Conservation (phyloP, 2,113 vertebrate genomes). For the Gallinago jamesoni region DNA sequence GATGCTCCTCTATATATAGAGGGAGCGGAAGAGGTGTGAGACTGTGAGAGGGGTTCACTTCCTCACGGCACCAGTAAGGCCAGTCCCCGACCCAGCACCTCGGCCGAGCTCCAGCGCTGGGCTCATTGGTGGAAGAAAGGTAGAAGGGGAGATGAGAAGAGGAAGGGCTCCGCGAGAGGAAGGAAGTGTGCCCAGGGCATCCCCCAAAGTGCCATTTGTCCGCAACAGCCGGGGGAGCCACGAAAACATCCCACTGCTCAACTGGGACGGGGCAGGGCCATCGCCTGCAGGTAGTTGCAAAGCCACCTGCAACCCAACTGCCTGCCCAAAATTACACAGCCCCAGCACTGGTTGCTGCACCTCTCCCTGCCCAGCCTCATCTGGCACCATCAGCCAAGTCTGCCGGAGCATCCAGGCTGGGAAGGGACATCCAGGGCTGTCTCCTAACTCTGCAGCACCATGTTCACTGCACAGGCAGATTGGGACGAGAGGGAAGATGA, state of each 20-base stretch:
- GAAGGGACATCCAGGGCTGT: rapidly evolving
- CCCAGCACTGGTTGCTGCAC: rapidly evolving
- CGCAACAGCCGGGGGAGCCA: rapidly evolving
- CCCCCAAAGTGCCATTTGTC: neutral
- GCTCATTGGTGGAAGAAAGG: neutral
- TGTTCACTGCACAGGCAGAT: neutral
- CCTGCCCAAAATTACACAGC: neutral
- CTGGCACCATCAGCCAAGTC: neutral
- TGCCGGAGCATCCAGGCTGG: neutral
- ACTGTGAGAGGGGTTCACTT: neutral
- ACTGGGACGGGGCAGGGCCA: rapidly evolving
- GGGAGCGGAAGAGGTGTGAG: conserved; percentile 1
- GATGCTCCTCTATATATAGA: neutral
- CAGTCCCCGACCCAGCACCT: rapidly evolving
- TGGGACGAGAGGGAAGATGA: neutral
- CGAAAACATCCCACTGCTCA: neutral
- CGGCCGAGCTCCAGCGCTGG: rapidly evolving
- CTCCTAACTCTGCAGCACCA: neutral
- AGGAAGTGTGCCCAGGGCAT: neutral
- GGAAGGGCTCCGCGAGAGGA: neutral
- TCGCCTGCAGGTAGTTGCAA: neutral
- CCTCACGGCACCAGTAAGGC: rapidly evolving
- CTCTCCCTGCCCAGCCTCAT: neutral
- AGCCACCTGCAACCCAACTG: neutral
- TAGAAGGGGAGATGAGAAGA: neutral